Conservation (phyloP, 2,888 invertebrate species). For the Myopa tessellatipennis region DNA sequence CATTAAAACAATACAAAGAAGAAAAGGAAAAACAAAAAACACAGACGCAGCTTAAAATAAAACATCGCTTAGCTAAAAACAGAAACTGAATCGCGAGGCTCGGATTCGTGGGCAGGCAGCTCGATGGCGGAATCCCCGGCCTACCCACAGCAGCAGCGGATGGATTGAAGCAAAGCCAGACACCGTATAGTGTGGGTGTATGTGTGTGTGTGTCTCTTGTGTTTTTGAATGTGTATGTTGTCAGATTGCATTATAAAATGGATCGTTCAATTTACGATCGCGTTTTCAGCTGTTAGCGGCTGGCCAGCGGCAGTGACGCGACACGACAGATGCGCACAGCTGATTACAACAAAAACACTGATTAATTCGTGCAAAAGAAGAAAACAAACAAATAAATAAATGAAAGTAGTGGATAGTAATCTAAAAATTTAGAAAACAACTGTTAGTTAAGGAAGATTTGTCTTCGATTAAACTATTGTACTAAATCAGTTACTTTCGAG, state of each 20-base stretch:
- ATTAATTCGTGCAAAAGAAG: constrained; percentile 23
- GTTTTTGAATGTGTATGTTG: too few species aligned
- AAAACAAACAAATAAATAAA: neutral
- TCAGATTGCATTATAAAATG: neutral
- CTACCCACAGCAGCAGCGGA: neutral
- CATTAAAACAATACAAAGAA: constrained; percentile 1
- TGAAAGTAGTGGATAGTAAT: neutral
- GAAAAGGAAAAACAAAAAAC: neutral
- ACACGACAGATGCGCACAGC: neutral
- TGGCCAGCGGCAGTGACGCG: constrained; percentile 1
- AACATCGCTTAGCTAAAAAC: neutral
- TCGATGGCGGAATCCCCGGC: constrained; percentile 4
- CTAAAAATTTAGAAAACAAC: constrained; percentile 20
- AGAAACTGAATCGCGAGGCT: neutral
- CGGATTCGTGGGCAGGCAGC: neutral
- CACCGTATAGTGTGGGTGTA: neutral
- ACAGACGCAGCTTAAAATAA: neutral
- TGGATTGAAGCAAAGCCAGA: neutral
- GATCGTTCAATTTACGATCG: constrained; percentile 21
- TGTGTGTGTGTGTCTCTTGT: too few species aligned
- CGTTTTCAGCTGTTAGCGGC: neutral
- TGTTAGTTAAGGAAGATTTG: constrained; percentile 51
- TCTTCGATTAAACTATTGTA: constrained; percentile 43
- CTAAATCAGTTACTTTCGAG: constrained; percentile 52
- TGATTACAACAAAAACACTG: neutral